Evolutionary conservation across 2,888 invertebrate genomes (phyloP).

Genomic region (Actias luna): DNA sequence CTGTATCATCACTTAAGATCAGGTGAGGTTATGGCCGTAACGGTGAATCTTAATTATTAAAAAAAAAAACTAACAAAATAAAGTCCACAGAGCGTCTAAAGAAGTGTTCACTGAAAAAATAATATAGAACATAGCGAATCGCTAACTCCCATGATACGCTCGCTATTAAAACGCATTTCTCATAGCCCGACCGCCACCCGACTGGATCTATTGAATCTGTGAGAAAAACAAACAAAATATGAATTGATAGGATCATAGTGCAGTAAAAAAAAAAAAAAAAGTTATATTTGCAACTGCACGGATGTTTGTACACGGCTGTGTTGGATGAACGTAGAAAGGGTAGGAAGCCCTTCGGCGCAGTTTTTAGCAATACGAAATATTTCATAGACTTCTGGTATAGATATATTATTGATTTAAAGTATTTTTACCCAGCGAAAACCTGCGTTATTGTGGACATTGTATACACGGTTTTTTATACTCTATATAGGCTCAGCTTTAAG

Average conservation of each 20-base stretch:
- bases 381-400: conserved; percentile 34
- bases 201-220: conserved; percentile 46
- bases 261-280: conserved; percentile 29
- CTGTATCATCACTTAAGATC: too few relatives aligned
- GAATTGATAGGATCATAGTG: conserved; percentile 60
- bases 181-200: conserved; percentile 26
- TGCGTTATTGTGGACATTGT: neutral
- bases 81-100: too few relatives aligned
- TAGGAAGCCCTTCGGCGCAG: conserved; percentile 47
- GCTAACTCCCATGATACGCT: conserved; percentile 16
- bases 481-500: too few relatives aligned
- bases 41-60: too few relatives aligned
- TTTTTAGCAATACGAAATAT: conserved; percentile 33
- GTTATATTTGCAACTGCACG: conserved; percentile 32
- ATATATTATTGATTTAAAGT: conserved; percentile 13
- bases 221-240: conserved; percentile 76
- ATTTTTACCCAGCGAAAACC: neutral
- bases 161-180: conserved; percentile 34
- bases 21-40: too few relatives aligned
- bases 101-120: too few relatives aligned
- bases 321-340: conserved; percentile 28
- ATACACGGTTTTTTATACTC: too few relatives aligned
- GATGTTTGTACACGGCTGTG: conserved; percentile 53
- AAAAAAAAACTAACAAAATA: neutral
- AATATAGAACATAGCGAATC: neutral